phyloP scores from a whole-genome alignment of 2,113 vertebrate species.

The Urocynchramus pylzowi region DNA sequence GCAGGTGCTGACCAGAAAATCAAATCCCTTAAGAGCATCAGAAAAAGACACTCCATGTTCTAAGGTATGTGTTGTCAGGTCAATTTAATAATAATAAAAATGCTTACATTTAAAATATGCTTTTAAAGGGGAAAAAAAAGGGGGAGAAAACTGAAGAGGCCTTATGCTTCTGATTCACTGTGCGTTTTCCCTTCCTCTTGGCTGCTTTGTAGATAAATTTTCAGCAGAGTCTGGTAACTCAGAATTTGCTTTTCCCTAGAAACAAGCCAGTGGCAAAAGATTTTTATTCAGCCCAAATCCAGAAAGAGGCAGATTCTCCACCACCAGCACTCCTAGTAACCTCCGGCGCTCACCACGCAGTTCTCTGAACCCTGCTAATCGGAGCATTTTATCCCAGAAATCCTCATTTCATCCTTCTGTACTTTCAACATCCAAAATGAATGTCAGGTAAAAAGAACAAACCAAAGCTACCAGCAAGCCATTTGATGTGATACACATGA shows the following conservation, averaged over 20 bases:
- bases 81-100: neutral
- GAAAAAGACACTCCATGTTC: conserved; percentile 35
- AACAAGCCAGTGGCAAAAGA: neutral
- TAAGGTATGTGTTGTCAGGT: conserved; percentile 24
- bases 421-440: conserved; percentile 84
- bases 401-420: conserved; percentile 71
- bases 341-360: conserved; percentile 20
- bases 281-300: conserved; percentile 76
- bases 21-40: neutral
- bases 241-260: conserved; percentile 55
- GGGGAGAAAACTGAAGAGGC: neutral
- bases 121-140: neutral
- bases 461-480: neutral
- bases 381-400: conserved; percentile 45
- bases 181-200: neutral
- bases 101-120: neutral
- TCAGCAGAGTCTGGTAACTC: neutral
- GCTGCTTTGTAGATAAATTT: neutral
- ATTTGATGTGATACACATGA: neutral
- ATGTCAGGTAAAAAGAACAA: conserved; percentile 80
- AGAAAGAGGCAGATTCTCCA: conserved; percentile 26
- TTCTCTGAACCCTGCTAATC: conserved; percentile 3
- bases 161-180: neutral
- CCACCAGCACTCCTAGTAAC: conserved; percentile 40
- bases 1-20: conserved; percentile 64